Conservation (phyloP, 2,797 vertebrate species). For the Oryzias dopingdopingensis region DNA sequence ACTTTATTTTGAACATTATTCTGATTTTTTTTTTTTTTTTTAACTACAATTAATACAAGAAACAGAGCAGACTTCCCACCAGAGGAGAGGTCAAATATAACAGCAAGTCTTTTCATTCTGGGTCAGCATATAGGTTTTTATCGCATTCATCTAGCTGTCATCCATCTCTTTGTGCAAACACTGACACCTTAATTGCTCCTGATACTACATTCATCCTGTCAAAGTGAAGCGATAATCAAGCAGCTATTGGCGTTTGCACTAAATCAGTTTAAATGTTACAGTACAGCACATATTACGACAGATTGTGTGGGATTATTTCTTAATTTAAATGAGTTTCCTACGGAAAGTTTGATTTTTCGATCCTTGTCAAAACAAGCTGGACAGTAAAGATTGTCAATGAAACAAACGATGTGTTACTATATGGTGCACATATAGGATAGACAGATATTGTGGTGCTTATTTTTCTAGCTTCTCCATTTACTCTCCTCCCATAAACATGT, state of each 20-base stretch:
- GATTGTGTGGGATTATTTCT: not conserved
- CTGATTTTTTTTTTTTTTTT: conserved; percentile 1
- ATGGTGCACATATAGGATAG: too few relatives aligned
- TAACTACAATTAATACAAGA: conserved; percentile 1
- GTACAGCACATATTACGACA: conserved; percentile 6
- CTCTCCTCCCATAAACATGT: too few relatives aligned
- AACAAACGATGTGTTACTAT: too few relatives aligned
- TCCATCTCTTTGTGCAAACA: conserved; percentile 69
- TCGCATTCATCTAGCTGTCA: conserved; percentile 71
- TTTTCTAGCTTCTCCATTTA: too few relatives aligned
- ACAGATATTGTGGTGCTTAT: too few relatives aligned
- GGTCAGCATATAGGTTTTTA: conserved; percentile 71
- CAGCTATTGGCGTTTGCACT: conserved; percentile 48
- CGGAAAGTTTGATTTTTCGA: too few relatives aligned
- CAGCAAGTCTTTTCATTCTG: conserved; percentile 46
- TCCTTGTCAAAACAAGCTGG: too few relatives aligned
- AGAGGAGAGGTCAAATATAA: conserved; percentile 50
- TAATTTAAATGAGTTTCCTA: too few relatives aligned
- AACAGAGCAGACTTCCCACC: conserved; percentile 17
- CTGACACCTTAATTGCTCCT: conserved; percentile 73
- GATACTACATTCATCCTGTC: conserved; percentile 76
- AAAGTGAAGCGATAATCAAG: conserved; percentile 69
- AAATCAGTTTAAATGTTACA: conserved; percentile 39
- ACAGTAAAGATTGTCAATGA: too few relatives aligned
- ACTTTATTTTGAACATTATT: conserved; percentile 16